Evolutionary conservation across 92 coral and sea anemone species (phyloP), one percentile per base, ranked within the genome.

Genomic region (Actinostola sp.): DNA sequence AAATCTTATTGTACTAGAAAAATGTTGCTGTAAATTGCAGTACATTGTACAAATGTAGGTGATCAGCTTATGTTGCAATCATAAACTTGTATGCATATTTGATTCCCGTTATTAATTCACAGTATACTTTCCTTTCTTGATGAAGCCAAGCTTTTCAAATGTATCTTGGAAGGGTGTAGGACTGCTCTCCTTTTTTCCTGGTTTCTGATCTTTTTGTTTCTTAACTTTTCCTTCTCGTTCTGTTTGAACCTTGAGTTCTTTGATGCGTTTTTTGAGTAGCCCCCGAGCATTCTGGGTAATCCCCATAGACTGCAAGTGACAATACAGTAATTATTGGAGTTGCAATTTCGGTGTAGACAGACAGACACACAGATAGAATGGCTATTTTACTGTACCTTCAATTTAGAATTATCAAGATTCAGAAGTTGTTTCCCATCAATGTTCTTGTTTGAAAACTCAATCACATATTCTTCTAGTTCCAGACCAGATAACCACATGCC

Each of bases 351-450:
- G 3, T 6, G 16, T 65, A 39, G 14, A 39, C 8, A 39, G 45
- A 5, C 60, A 8, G 17, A 7, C 11, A 5, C 60, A 5, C 60
- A 0, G 31, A 56, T n/a, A 44, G 8, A 23, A 38, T 56, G 30
- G n/a, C 12, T 46, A 44, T 16, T 16, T 24, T 19, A 21, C 35
- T 76, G 33, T 64, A 92, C 99, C 99, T 95, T 95, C 71, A 95
- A 80, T 65, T 75, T 91, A 35, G 93, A 86, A 79, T 74, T 89
- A 77, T 95, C 99, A 65, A 95, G 62, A 41, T 80, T 75, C 16
- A 89, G 75, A 19, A 95, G 54, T 78, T 85, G 89, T 42, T 83
- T 95, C 2, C 99, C 99, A 64, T 95, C 99, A 27, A 95, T 92
- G 23, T 77, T 80, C 48, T 84, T 87, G 46, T 82, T 88, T 2